Evolutionary conservation across 2,888 invertebrate species (phyloP).

Genomic region (Entomobrya proxima): DNA sequence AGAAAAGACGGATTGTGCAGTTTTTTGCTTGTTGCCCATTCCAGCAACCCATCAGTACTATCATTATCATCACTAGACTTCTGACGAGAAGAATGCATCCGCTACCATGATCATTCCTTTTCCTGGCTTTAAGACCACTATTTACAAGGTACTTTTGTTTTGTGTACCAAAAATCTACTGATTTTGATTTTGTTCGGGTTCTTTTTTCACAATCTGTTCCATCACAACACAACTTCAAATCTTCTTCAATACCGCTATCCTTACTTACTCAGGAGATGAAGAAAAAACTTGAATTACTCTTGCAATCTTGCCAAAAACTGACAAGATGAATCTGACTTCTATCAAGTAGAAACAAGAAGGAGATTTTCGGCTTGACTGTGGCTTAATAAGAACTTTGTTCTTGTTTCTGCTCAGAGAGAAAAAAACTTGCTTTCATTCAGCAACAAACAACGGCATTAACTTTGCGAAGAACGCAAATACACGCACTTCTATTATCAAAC

Average conservation of each 20-base stretch:
- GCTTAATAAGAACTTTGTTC: slow-evolving; percentile 25
- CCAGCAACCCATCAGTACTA: slow-evolving; percentile 34
- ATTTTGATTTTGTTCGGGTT: slow-evolving; percentile 23
- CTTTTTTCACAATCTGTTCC: slow-evolving; percentile 30
- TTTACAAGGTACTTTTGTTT: slow-evolving; percentile 14
- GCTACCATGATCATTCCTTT: neutral
- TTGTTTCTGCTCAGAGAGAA: neutral
- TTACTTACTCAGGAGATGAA: neutral
- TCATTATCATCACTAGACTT: slow-evolving; percentile 15
- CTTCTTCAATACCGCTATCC: slow-evolving; percentile 1
- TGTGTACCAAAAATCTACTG: neutral
- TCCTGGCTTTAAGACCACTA: slow-evolving; percentile 16
- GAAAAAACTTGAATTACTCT: slow-evolving; percentile 15
- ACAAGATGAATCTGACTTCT: slow-evolving; percentile 57
- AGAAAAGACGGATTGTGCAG: slow-evolving; percentile 58
- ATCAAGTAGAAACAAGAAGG: slow-evolving; percentile 49
- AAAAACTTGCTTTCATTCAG: slow-evolving; percentile 35
- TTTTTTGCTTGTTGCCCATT: slow-evolving; percentile 55
- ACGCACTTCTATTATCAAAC: slow-evolving; percentile 31
- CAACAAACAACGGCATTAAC: slow-evolving; percentile 25
- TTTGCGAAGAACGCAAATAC: neutral
- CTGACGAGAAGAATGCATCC: slow-evolving; percentile 26
- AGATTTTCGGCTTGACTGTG: slow-evolving; percentile 28
- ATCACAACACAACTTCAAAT: slow-evolving; percentile 29
- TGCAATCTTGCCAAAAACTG: slow-evolving; percentile 61